phyloP scores from a whole-genome alignment of 2,888 invertebrate genomes.

The Drosophila dives region DNA sequence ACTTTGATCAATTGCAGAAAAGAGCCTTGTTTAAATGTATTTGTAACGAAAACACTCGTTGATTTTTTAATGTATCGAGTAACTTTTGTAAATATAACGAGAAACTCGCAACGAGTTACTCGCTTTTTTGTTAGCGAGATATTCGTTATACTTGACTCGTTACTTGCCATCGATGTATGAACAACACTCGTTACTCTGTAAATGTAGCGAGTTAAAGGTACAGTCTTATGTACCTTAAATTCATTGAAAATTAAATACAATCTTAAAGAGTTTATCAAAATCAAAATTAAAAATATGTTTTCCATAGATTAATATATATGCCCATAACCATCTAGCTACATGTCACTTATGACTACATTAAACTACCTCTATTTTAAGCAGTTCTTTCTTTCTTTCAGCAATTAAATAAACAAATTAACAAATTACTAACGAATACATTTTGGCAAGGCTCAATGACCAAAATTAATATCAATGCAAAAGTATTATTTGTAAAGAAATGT shows the following conservation, averaged over 20 bases:
- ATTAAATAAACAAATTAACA: neutral
- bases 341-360: conserved; percentile 2
- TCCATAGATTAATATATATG: neutral
- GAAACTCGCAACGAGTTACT: neutral
- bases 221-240: neutral
- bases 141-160: neutral
- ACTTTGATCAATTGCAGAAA: neutral
- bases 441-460: conserved; percentile 13
- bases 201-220: neutral
- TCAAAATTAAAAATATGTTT: neutral
- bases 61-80: neutral
- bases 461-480: conserved; percentile 49
- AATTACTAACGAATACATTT: conserved; percentile 14
- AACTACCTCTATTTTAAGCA: conserved; percentile 31
- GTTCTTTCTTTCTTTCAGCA: neutral
- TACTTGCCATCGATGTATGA: neutral
- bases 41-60: neutral
- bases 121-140: neutral
- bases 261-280: neutral
- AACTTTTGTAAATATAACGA: conserved; percentile 6
- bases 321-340: neutral
- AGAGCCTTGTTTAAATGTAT: conserved; percentile 41
- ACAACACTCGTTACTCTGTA: neutral
- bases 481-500: conserved; percentile 45
- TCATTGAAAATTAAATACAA: neutral